Percentiles rank a stretch among this genome's conserved stretches.
These are phyloP conservation scores for Camptogramma bilineatum DNA, from an alignment of 2,888 invertebrate species.

Conservation along the genomic window DNA sequence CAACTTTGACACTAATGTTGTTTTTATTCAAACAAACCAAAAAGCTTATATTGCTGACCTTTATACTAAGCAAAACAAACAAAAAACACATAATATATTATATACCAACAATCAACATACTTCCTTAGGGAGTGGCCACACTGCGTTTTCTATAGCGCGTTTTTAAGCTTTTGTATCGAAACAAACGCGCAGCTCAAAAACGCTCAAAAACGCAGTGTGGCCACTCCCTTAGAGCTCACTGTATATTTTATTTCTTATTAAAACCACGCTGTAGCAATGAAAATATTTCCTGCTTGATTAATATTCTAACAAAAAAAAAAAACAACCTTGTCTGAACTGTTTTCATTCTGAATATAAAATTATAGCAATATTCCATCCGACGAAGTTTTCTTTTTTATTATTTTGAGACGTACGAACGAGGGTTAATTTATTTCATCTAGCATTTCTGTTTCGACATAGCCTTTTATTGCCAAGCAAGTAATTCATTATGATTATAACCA, in stretches of 20 bases:
- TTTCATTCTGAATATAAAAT: constrained; percentile 25
- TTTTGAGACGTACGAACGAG: constrained; percentile 16
- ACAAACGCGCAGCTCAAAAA: no score
- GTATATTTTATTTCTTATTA: constrained; percentile 25
- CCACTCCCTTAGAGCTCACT: not conserved
- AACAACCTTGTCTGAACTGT: constrained; percentile 23
- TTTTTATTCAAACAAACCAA: no score
- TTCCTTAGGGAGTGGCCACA: no score
- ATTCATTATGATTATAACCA: not conserved
- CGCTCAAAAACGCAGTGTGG: no score
- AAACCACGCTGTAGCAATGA: constrained; percentile 21
- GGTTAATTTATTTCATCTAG: constrained; percentile 8
- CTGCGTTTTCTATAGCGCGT: no score
- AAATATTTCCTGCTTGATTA: constrained; percentile 31
- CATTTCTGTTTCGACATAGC: not conserved
- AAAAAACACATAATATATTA: constrained; percentile 7
- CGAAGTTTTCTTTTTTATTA: constrained; percentile 15
- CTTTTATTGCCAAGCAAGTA: constrained; percentile 2
- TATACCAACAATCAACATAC: no score
- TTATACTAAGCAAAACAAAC: not conserved
- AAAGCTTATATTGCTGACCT: no score
- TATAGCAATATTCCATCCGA: constrained; percentile 22
- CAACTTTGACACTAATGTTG: constrained; percentile 23
- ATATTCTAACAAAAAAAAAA: constrained; percentile 34
- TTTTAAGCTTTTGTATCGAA: no score